Conservation (phyloP, 2,888 invertebrate species). For the Stenodera caucasica region DNA sequence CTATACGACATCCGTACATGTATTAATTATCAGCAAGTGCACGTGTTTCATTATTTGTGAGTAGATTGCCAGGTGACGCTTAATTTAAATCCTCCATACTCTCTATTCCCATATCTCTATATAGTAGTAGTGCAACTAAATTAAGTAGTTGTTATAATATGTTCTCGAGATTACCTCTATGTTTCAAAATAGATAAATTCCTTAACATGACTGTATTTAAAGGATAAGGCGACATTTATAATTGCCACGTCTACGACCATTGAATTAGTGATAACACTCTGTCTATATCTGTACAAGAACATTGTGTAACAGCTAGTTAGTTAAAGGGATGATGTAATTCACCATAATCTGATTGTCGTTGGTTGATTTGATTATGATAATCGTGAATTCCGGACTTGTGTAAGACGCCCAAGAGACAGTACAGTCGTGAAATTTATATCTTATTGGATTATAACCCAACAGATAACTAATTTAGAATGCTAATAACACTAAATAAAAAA, state of each 20-base stretch:
- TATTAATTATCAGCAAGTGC: slow-evolving; percentile 41
- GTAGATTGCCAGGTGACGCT: slow-evolving; percentile 35
- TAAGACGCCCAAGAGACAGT: slow-evolving; percentile 22
- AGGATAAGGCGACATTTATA: slow-evolving; percentile 23
- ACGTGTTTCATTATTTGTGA: slow-evolving; percentile 37
- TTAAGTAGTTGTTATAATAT: not conserved
- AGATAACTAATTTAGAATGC: too few relatives aligned
- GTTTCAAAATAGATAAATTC: not conserved
- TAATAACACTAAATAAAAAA: too few relatives aligned
- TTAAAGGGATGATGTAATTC: slow-evolving; percentile 52
- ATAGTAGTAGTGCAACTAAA: not conserved
- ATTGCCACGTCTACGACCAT: slow-evolving; percentile 15
- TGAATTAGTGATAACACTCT: not conserved
- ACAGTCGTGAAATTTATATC: slow-evolving; percentile 33
- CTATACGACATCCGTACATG: slow-evolving; percentile 37
- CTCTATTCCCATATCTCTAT: slow-evolving; percentile 1
- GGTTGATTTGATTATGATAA: slow-evolving; percentile 54
- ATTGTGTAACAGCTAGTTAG: slow-evolving; percentile 49
- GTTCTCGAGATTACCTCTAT: not conserved
- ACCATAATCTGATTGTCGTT: slow-evolving; percentile 51
- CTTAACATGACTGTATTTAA: slow-evolving; percentile 13
- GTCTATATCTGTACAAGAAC: slow-evolving; percentile 29
- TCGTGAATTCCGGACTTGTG: slow-evolving; percentile 40
- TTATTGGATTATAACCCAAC: slow-evolving; percentile 29
- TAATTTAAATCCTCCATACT: slow-evolving; percentile 33